Base-by-base conservation (phyloP, 2,797 vertebrate genomes). In the Spea hammondii region DNA sequence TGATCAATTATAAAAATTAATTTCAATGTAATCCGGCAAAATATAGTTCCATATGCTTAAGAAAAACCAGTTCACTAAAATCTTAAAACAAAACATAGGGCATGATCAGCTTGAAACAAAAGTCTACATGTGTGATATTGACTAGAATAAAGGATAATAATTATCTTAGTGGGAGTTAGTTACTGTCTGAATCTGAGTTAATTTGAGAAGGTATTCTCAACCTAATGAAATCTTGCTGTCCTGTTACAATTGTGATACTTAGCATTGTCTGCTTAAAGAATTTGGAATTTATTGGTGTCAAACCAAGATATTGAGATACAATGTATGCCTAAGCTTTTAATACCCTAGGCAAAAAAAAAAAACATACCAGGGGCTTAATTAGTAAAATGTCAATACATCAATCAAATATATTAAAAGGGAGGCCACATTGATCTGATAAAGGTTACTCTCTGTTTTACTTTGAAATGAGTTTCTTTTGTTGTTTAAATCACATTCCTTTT, bases 371-470 rank as follows among this genome's bases (percentile, higher is more conserved):
- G 69, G 72, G 48, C 48, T 74, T 44, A 79, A 12, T 74, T 69
- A 62, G 47, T 74, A 10, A 74, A 69, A 79, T 74, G 54, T 51
- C 71, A 74, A 69, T 73, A 45, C 77, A 74, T 79, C 54, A 68
- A 74, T 69, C 70, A 74, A 17, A 69, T 54, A 54, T 46, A 75
- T 54, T 62, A 54, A 70, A 51, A 69, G 53, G 13, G 12, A 74
- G 14, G 5, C 13, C 9, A 64, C 53, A 54, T 44, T n/a, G 44
- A 65, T 55, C 59, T 54, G 64, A 70, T 74, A 70, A 74, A 62
- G 60, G 55, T 74, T 79, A 67, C 71, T 79, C 70, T 74, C 78
- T 53, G 60, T 54, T 66, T 68, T 47, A 45, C 53, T 50, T 51
- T 53, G 46, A 69, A 69, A 47, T 14, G 47, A n/a, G 67, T 64